Evolutionary conservation across 2,888 invertebrate genomes (phyloP).

Genomic region (Chloroclystis v-ata): DNA sequence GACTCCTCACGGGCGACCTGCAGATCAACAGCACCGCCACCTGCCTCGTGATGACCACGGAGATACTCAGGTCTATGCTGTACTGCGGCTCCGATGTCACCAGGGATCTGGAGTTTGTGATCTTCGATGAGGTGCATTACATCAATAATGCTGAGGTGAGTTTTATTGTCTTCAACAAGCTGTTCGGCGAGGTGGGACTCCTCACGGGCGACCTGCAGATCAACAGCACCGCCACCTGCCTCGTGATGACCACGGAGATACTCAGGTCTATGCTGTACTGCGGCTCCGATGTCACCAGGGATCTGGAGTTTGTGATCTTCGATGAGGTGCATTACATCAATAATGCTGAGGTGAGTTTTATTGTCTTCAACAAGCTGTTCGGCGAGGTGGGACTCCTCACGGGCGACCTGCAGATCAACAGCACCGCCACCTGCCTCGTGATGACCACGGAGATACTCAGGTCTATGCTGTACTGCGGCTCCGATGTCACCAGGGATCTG

Average conservation of each 20-base stretch:
- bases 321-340: conserved; percentile 99
- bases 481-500: conserved; percentile 95
- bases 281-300: conserved; percentile 94
- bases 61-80: conserved; percentile 97
- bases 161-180: conserved; percentile 84
- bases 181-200: conserved; percentile 94
- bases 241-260: conserved; percentile 99
- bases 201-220: conserved; percentile 98
- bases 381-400: conserved; percentile 95
- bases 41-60: conserved; percentile 99
- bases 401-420: conserved; percentile 96
- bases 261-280: conserved; percentile 97
- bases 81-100: conserved; percentile 96
- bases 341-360: conserved; percentile 86
- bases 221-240: conserved; percentile 93
- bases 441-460: conserved; percentile 99
- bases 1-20: conserved; percentile 95
- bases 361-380: conserved; percentile 91
- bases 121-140: conserved; percentile 99
- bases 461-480: conserved; percentile 97
- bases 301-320: conserved; percentile 98
- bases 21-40: conserved; percentile 96
- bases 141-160: conserved; percentile 95
- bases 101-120: conserved; percentile 97
- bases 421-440: conserved; percentile 94